Evolutionary conservation across 2,888 invertebrate species (phyloP).

Genomic region (Plagodis dolabraria): DNA sequence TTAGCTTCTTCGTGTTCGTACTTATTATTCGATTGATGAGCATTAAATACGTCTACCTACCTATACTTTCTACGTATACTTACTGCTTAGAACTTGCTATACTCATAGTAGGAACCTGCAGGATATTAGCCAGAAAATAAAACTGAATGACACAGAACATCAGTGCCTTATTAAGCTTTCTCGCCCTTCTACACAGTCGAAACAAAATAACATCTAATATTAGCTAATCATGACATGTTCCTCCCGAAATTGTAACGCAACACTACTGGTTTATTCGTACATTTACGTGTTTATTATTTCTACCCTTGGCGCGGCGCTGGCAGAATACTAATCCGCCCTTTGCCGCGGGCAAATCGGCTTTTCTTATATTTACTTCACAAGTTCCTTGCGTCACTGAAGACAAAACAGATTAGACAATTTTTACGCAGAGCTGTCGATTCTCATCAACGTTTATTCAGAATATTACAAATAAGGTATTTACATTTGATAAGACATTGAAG

Average conservation of each 20-base stretch:
- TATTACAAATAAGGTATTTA: constrained; percentile 11
- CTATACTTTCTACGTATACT: too few species aligned
- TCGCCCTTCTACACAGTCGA: constrained; percentile 1
- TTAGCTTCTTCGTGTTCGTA: too few species aligned
- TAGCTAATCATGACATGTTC: constrained; percentile 26
- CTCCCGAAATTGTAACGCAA: constrained; percentile 30
- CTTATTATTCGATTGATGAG: too few species aligned
- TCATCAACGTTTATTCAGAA: constrained; percentile 11
- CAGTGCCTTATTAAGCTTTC: background rate
- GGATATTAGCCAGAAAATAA: background rate
- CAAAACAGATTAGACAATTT: constrained; percentile 24
- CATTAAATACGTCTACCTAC: too few species aligned
- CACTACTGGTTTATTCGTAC: constrained; percentile 36
- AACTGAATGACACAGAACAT: constrained; percentile 1
- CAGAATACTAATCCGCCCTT: constrained; percentile 29
- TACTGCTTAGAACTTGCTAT: too few species aligned
- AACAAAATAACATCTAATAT: constrained; percentile 19
- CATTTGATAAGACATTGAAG: too few species aligned
- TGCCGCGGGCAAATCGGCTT: constrained; percentile 22
- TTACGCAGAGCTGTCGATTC: constrained; percentile 15
- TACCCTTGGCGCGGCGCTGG: constrained; percentile 16
- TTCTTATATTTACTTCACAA: constrained; percentile 9
- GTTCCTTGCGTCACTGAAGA: constrained; percentile 11
- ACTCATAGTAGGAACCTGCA: too few species aligned
- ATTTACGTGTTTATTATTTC: constrained; percentile 40